phyloP scores from a whole-genome alignment of 2,888 invertebrate species.

The Lobophora halterata region DNA sequence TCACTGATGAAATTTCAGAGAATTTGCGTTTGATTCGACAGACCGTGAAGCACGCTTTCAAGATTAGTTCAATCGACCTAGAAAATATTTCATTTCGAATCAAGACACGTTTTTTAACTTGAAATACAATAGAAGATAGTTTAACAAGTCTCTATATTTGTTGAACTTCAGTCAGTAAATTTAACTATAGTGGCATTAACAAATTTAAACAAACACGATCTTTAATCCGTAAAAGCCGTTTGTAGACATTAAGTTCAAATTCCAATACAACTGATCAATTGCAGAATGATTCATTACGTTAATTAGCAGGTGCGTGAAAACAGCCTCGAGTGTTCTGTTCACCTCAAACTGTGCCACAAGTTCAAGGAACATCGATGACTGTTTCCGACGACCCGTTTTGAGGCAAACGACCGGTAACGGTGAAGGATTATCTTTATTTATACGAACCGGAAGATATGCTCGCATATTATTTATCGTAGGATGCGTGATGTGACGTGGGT shows the following conservation, averaged over 20 bases:
- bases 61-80: conserved; percentile 18
- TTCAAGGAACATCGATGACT: conserved; percentile 48
- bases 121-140: too few species aligned
- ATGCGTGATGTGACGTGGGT: conserved; percentile 4
- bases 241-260: background rate
- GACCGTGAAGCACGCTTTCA: conserved; percentile 22
- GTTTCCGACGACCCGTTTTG: conserved; percentile 36
- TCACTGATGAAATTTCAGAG: conserved; percentile 13
- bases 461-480: conserved; percentile 6
- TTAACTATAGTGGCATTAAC: too few species aligned
- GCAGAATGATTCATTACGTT: conserved; percentile 18
- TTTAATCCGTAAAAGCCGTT: too few species aligned
- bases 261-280: conserved; percentile 9
- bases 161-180: too few species aligned
- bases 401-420: conserved; percentile 30
- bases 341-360: conserved; percentile 46
- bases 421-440: conserved; percentile 14
- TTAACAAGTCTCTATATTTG: too few species aligned
- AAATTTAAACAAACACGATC: too few species aligned
- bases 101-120: background rate
- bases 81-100: conserved; percentile 12
- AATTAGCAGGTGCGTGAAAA: conserved; percentile 21
- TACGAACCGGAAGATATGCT: conserved; percentile 11
- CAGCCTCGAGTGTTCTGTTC: conserved; percentile 28
- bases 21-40: conserved; percentile 12